phyloP scores from a whole-genome alignment of 2,113 vertebrate genomes.

The Mola mola region DNA sequence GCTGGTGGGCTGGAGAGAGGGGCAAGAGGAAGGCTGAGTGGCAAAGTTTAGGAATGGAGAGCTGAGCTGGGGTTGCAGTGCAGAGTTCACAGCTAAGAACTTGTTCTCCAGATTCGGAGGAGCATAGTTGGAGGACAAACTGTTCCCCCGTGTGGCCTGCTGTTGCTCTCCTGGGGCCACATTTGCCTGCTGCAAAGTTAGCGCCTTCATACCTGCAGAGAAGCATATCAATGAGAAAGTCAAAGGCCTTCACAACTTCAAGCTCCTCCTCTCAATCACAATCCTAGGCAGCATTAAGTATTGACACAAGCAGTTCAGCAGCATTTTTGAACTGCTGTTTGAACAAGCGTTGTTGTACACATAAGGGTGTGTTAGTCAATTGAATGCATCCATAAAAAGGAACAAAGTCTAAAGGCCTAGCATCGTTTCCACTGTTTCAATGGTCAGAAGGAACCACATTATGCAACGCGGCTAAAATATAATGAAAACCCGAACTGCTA shows the following conservation, averaged over 20 bases:
- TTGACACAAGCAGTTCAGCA: constrained; percentile 4
- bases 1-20: constrained; percentile 60
- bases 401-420: constrained; percentile 51
- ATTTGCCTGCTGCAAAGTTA: constrained; percentile 45
- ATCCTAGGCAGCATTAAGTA: not conserved
- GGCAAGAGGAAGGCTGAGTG: constrained; percentile 44
- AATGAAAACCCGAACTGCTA: no score
- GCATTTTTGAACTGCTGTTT: constrained; percentile 53
- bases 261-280: constrained; percentile 1
- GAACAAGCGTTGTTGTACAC: not conserved
- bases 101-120: constrained; percentile 75
- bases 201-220: constrained; percentile 65
- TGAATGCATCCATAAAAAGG: constrained; percentile 7
- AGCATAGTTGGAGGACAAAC: constrained; percentile 45
- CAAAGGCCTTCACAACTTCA: constrained; percentile 5
- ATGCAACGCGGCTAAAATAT: no score
- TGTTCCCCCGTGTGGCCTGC: constrained; percentile 27
- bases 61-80: not conserved
- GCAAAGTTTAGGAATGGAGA: constrained; percentile 21
- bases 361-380: constrained; percentile 25
- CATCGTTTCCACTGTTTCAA: not conserved
- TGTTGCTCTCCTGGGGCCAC: constrained; percentile 10
- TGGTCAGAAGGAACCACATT: not conserved
- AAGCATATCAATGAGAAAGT: constrained; percentile 24
- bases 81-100: constrained; percentile 56